Evolutionary conservation across 2,113 vertebrate genomes (phyloP).

Genomic region (Vombatus ursinus): DNA sequence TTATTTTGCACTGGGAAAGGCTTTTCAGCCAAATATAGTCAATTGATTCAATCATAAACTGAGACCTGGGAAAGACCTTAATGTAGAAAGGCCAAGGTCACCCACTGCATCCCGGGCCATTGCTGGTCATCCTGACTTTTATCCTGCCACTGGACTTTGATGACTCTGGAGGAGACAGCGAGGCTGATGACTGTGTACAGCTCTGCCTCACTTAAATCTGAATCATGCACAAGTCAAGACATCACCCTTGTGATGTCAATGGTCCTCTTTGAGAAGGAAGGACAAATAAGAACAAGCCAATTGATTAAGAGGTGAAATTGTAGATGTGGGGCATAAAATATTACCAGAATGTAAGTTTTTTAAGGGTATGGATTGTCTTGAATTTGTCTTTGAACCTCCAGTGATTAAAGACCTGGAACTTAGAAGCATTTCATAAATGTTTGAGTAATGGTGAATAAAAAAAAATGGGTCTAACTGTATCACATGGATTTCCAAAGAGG

Average conservation of each 20-base stretch:
- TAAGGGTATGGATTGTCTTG: neutral
- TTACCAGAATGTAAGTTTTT: neutral
- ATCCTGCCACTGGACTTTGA: neutral
- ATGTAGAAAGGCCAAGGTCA: neutral
- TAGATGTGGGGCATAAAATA: neutral
- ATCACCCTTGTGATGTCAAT: neutral
- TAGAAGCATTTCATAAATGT: neutral
- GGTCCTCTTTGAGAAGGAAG: neutral
- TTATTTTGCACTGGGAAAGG: neutral
- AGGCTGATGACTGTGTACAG: neutral
- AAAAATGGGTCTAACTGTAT: neutral
- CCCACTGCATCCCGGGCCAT: too few relatives aligned
- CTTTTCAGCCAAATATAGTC: neutral
- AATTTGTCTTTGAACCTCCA: neutral
- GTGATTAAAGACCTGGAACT: neutral
- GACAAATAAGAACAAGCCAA: neutral
- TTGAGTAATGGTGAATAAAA: neutral
- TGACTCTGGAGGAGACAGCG: neutral
- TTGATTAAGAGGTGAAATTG: neutral
- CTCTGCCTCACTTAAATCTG: neutral
- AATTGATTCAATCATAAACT: neutral
- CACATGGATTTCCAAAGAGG: neutral
- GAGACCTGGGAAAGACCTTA: neutral
- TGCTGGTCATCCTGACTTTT: neutral
- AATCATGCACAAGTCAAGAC: neutral